Base-by-base conservation (phyloP, 2,113 vertebrate species). In the Peromyscus californicus region DNA sequence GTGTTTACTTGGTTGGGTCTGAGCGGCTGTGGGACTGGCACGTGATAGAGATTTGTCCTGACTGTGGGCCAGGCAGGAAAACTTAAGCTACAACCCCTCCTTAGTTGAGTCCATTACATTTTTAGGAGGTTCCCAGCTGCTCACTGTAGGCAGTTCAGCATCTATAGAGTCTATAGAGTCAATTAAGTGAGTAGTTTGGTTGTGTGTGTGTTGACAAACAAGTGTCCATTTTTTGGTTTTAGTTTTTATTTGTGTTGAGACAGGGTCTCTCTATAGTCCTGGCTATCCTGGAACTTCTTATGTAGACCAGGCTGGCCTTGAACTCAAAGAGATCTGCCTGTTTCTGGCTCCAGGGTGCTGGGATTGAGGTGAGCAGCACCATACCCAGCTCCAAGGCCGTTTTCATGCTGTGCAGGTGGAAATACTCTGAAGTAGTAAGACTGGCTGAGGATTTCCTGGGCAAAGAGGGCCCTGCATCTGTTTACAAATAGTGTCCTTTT, bases 181-280 rank as follows among this genome's bases (percentile, higher is more conserved):
- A 65, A 61, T 84, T 90, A 63, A 90, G 74, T 88, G 39, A 76
- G 22, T 89, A 65, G 42, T 59, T 93, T 93, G 78, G 29, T 70
- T 89, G 65, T 45, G 11, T 57, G 17, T 31, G 4, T 54, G 11
- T 74, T 83, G 54, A 67, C 29, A 65, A 78, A 74, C 5, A 80
- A 72, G 48, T 26, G 24, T 6, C 17, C 42, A 54, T 12, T 54
- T 29, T 79, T 79, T 54, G 5, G 31, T 9, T 36, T 54, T 79
- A 12, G 7, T 80, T 11, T 31, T 79, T 7, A 11, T 79, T 48
- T 78, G 42, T 31, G 15, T 78, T 51, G 45, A 15, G 29, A 51
- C 7, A 33, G 76, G 29, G 76, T 79, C 75, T 78, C 42, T 48
- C 15, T 78, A 51, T 31, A 78, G 45, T 6, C 26, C 29, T 51